Evolutionary conservation across 2,113 vertebrate genomes (phyloP).

Genomic region (Phylloscopus whistleri): DNA sequence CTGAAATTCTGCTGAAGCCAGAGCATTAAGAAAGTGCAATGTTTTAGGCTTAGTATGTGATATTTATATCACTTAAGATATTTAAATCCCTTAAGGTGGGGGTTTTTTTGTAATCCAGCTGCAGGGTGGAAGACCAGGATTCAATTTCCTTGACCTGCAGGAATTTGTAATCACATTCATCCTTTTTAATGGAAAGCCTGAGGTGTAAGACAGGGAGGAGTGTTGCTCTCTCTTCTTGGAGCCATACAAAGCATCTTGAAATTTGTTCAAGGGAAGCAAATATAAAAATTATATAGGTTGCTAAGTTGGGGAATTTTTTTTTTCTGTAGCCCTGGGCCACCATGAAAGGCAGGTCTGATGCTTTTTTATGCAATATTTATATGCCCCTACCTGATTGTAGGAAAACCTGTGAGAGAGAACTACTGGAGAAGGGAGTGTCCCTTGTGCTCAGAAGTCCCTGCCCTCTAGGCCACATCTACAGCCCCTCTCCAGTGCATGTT

Average conservation of each 20-base stretch:
- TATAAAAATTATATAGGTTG: neutral
- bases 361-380: neutral
- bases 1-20: neutral
- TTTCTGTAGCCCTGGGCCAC: neutral
- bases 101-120: neutral
- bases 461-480: neutral
- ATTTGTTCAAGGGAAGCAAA: neutral
- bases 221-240: neutral
- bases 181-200: neutral
- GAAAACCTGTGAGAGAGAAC: neutral
- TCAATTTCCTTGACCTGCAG: neutral
- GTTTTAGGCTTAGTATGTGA: neutral
- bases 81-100: neutral
- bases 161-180: neutral
- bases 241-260: neutral
- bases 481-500: neutral
- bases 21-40: neutral
- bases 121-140: neutral
- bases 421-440: accelerated
- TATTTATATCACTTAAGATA: neutral
- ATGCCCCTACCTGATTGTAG: neutral
- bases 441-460: neutral
- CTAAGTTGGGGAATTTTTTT: neutral
- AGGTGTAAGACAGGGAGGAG: neutral
- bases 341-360: neutral